Evolutionary conservation across 2,888 invertebrate species (phyloP).

Genomic region (Periphyllus acericola): DNA sequence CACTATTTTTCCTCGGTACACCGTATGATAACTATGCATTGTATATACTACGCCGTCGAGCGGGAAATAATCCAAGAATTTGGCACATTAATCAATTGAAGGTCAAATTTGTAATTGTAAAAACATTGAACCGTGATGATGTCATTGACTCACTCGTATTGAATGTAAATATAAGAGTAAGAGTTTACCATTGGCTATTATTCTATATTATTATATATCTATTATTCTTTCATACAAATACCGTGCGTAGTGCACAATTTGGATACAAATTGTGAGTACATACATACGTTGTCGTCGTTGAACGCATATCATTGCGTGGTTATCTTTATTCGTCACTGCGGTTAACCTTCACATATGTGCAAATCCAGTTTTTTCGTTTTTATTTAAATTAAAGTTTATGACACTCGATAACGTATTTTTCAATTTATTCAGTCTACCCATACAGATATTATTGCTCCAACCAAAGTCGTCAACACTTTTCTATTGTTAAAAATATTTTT

Average conservation of each 20-base stretch:
- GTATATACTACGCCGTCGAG: neutral
- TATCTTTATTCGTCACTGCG: neutral
- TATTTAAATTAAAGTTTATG: neutral
- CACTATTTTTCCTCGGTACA: no score
- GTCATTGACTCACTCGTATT: conserved; percentile 50
- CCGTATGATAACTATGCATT: neutral
- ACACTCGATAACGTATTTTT: no score
- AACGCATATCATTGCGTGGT: neutral
- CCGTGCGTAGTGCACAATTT: neutral
- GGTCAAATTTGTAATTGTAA: conserved; percentile 16
- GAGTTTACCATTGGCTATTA: neutral
- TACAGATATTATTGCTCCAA: no score
- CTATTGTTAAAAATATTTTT: no score
- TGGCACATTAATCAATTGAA: conserved; percentile 50
- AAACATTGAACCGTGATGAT: conserved; percentile 52
- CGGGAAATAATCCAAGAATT: conserved; percentile 1
- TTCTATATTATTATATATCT: neutral
- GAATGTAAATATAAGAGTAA: conserved; percentile 53
- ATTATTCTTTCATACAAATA: conserved; percentile 10
- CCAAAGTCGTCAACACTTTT: no score
- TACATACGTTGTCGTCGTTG: neutral
- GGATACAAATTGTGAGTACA: neutral
- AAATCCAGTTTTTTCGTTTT: neutral
- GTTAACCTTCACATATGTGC: neutral
- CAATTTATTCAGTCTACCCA: no score